phyloP scores from a whole-genome alignment of 2,888 invertebrate species.

The Luperina testacea region DNA sequence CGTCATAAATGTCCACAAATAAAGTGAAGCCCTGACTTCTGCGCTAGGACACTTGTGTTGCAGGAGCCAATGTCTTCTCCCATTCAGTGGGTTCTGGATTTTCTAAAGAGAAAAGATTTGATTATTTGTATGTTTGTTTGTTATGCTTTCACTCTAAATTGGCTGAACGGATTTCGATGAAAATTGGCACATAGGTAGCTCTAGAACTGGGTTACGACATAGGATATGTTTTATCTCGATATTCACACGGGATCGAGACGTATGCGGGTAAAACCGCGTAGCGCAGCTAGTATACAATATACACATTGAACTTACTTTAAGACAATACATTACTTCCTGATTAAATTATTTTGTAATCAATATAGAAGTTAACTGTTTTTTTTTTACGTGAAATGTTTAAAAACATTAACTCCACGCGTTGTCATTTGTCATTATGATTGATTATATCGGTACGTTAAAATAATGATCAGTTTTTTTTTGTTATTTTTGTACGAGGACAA shows the following conservation, averaged over 20 bases:
- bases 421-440: conserved; percentile 62
- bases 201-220: background rate
- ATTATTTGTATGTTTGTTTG: too few species aligned
- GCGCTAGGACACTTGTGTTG: background rate
- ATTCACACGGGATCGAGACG: background rate
- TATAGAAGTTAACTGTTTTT: conserved; percentile 19
- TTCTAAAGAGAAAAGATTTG: too few species aligned
- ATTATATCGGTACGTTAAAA: conserved; percentile 44
- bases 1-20: background rate
- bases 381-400: conserved; percentile 25
- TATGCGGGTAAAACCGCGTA: background rate
- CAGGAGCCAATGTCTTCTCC: background rate
- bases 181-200: background rate
- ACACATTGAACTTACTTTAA: background rate
- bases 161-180: too few species aligned
- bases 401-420: conserved; percentile 1
- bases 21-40: background rate
- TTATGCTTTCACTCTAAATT: too few species aligned
- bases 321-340: background rate
- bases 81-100: too few species aligned
- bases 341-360: conserved; percentile 24
- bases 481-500: conserved; percentile 15
- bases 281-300: background rate
- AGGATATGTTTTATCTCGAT: background rate
- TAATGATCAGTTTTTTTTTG: conserved; percentile 45